Base-by-base conservation (phyloP, 2,797 vertebrate species). In the Acropternis orthonyx region DNA sequence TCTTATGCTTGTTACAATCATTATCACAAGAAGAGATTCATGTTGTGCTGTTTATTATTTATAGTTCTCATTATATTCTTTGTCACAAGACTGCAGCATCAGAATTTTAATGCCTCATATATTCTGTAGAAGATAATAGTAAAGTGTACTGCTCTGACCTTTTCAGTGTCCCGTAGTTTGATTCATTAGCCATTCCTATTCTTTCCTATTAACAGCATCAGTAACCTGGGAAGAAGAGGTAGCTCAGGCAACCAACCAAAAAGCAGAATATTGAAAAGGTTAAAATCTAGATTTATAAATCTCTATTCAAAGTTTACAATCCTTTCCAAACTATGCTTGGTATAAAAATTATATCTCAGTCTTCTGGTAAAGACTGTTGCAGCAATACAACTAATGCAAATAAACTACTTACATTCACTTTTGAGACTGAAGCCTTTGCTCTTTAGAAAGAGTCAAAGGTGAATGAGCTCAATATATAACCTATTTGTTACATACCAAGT, bases 41-140 rank as follows among this genome's bases (percentile, higher is more conserved):
- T 97, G 85, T 95, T 93, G 73, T 92, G 81, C 52, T 96, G 88
- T 97, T 97, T 97, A 96, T 97, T 97, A 97, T 97, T 97, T 97
- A 97, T 95, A 84, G 74, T 91, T 95, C 94, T 97, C 95, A 97
- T 98, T 97, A 97, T 91, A 97, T 94, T 96, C 93, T 97, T 97
- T 97, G 93, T 97, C 96, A 97, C 87, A 95, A 89, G 91, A 96
- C 46, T 78, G 46, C 82, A 85, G 72, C 87, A 85, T 69, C 95
- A 83, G 88, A 95, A 97, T 97, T 97, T 96, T 96, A 96, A 97
- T 97, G 95, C 91, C 88, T 95, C 93, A 94, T 97, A 88, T 94
- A 96, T 95, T 95, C 94, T 61, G 58, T 59, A 81, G 89, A 91
- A 97, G 89, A 96, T 96, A 96, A 97, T 72, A 96, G 95, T 96